Evolutionary conservation across 2,113 vertebrate species (phyloP), one percentile per base, ranked within the genome.

Genomic region (Syngnathoides biaculeatus): DNA sequence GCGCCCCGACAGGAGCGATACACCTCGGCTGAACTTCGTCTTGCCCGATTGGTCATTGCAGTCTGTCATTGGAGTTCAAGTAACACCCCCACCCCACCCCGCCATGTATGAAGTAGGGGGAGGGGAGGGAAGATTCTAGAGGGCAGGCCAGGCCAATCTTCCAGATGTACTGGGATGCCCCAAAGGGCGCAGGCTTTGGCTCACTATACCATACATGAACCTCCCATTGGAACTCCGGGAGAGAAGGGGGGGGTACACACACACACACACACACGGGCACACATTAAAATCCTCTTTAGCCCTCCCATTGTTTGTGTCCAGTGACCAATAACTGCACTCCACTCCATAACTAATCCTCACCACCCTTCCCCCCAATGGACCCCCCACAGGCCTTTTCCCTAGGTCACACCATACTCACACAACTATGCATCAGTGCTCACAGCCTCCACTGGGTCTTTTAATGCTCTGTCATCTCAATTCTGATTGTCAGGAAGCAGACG

Each of bases 221-320:
- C 72, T 80, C 83, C 65, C 50, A 76, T 63, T 77, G 73, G 70
- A 75, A 74, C 71, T 71, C 52, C 69, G 67, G 77, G 82, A 86
- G 80, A 67, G 76, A 48, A 35, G 77, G 79, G 74, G 78, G 80
- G 58, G 83, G 72, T 55, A 67, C 24, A 14, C 75, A 68, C 71
- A 74, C 67, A 85, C 40, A 84, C 79, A 63, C 30, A 19, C 74
- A 68, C 72, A 75, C 67, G 85, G 30, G 83, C 79, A 78, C 55
- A 57, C 55, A 30, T 14, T 30, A 57, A 88, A 90, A 90, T 90
- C 89, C 88, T 90, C 84, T 88, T 90, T 82, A 84, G 80, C 83
- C 88, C 83, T 87, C 86, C 86, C 85, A 88, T 89, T 91, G 89
- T 91, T 88, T 90, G 85, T 75, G 85, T 88, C 86, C 85, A 86